Evolutionary conservation across 2,888 invertebrate species (phyloP).

Genomic region (Tetheella fluctuosa): DNA sequence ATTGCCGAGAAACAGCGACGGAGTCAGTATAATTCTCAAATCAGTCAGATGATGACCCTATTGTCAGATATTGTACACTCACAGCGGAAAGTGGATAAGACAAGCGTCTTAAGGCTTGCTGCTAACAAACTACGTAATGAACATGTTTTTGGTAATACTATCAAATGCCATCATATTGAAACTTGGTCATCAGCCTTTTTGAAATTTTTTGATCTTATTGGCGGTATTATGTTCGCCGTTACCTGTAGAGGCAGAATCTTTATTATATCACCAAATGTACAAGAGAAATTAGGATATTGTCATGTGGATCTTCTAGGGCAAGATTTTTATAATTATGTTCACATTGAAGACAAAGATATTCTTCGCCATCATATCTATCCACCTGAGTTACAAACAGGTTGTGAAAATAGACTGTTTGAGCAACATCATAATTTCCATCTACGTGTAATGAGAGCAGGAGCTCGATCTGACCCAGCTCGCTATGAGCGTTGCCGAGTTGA

Average conservation of each 20-base stretch:
- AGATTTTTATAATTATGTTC: slow-evolving; percentile 92
- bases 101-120: slow-evolving; percentile 93
- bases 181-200: slow-evolving; percentile 84
- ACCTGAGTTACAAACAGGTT: slow-evolving; percentile 71
- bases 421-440: slow-evolving; percentile 84
- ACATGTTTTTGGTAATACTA: slow-evolving; percentile 86
- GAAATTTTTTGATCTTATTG: slow-evolving; percentile 86
- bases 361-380: slow-evolving; percentile 88
- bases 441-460: slow-evolving; percentile 87
- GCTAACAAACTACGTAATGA: slow-evolving; percentile 93
- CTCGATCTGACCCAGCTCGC: slow-evolving; percentile 88
- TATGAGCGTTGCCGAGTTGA: slow-evolving; percentile 89
- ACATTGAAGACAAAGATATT: slow-evolving; percentile 92
- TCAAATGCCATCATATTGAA: slow-evolving; percentile 75
- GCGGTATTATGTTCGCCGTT: slow-evolving; percentile 92
- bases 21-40: slow-evolving; percentile 94
- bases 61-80: slow-evolving; percentile 93
- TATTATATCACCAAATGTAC: slow-evolving; percentile 92
- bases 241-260: slow-evolving; percentile 93
- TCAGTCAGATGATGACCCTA: slow-evolving; percentile 91
- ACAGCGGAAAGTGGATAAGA: slow-evolving; percentile 94
- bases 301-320: slow-evolving; percentile 96
- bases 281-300: slow-evolving; percentile 93
- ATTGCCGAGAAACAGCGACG: slow-evolving; percentile 95
- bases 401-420: slow-evolving; percentile 64